Evolutionary conservation across 2,888 invertebrate genomes (phyloP), one percentile per base, ranked within the genome.

Genomic region (Cryptophagus acutangulus): DNA sequence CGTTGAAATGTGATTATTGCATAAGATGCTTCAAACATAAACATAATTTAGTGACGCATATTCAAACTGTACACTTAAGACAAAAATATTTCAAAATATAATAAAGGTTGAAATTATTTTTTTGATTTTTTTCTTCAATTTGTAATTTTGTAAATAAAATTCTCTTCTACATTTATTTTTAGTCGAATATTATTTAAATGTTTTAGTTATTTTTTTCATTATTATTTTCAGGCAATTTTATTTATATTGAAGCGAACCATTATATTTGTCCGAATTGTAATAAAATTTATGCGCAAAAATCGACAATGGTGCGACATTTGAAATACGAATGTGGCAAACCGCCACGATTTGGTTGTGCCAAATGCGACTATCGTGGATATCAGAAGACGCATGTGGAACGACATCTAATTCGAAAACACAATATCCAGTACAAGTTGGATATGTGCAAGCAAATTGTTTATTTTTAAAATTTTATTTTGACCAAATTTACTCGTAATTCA

Each of bases 241-340:
- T n/a, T n/a, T n/a, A n/a, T n/a, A n/a, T n/a, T n/a, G n/a, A n/a
- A n/a, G n/a, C n/a, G n/a, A n/a, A n/a, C n/a, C n/a, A n/a, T n/a
- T n/a, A 20, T 20, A 20, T 6, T 20, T 37, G 37, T 29, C 3
- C 3, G 16, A 29, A 37, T 13, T 56, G 56, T 43, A 33, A 46
- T 31, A 57, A 48, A 36, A 50, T 41, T 4, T 59, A 59, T 36
- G 52, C 54, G 24, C 49, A 53, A 18, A 57, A 54, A 26, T 50
- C 52, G 5, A 52, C 55, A 10, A 39, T 59, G 26, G 51, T 51
- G 1, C 45, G 57, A 17, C 60, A 63, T 37, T 57, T 61, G 41
- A 63, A 62, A 41, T 65, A 63, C 51, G 62, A 63, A 38, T 65
- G 63, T 44, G 59, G 59, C 8, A 61, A 62, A 41, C 38, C 58